These are phyloP conservation scores for Lophius americanus DNA, from an alignment of 2,797 vertebrate genomes.

Conservation along the genomic window DNA sequence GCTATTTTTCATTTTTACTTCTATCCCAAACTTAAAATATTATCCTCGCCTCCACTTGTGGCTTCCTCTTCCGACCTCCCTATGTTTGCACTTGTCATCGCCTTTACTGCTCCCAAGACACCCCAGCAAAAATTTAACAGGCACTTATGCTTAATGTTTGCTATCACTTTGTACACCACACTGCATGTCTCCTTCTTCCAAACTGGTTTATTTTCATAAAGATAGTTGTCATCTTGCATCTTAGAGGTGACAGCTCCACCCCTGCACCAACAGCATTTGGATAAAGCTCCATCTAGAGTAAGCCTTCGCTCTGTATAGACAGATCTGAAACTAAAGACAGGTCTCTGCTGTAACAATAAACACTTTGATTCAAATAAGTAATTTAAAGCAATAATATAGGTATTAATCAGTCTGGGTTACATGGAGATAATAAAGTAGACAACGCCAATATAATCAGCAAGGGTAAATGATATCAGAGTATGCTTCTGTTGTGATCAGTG, in stretches of 20 bases:
- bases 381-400: slow-evolving; percentile 27
- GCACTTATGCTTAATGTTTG: slow-evolving; percentile 36
- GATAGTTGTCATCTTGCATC: slow-evolving; percentile 49
- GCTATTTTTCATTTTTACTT: slow-evolving; percentile 2
- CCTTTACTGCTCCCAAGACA: slow-evolving; percentile 26
- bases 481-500: slow-evolving; percentile 24
- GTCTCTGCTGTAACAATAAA: slow-evolving; percentile 28
- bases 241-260: slow-evolving; percentile 49
- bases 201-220: slow-evolving; percentile 43
- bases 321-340: slow-evolving; percentile 32
- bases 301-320: slow-evolving; percentile 34
- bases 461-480: slow-evolving; percentile 11
- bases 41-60: slow-evolving; percentile 46
- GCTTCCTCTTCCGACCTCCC: slow-evolving; percentile 46
- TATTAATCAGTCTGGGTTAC: slow-evolving; percentile 38
- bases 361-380: slow-evolving; percentile 24
- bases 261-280: slow-evolving; percentile 25
- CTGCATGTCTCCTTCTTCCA: slow-evolving; percentile 33
- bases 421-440: slow-evolving; percentile 32
- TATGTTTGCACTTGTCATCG: slow-evolving; percentile 30
- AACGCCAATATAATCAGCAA: slow-evolving; percentile 8
- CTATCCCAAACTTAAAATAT: slow-evolving; percentile 28
- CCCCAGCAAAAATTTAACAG: slow-evolving; percentile 8
- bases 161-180: slow-evolving; percentile 29
- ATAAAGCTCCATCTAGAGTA: slow-evolving; percentile 40